Percentiles rank a stretch among this genome's conserved stretches.
Evolutionary conservation across 2,797 vertebrate genomes (phyloP).

Genomic region (Acomys russatus): DNA sequence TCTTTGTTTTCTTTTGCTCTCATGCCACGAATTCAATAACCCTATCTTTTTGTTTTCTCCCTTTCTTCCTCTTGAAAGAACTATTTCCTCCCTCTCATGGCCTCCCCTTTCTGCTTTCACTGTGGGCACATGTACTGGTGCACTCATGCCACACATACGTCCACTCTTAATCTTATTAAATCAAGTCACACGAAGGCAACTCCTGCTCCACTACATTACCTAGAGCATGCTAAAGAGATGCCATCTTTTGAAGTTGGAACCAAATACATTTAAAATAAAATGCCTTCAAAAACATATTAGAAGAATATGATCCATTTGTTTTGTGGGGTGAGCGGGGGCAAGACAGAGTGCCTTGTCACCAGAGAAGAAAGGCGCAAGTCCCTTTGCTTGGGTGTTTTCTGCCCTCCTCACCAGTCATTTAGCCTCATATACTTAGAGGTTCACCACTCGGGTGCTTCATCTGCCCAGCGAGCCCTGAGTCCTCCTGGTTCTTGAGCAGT

Average conservation of each 20-base stretch:
- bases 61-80: no score
- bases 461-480: slow-evolving; percentile 84
- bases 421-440: slow-evolving; percentile 87
- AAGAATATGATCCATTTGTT: slow-evolving; percentile 85
- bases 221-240: not conserved
- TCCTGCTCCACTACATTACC: not conserved
- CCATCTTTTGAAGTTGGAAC: slow-evolving; percentile 80
- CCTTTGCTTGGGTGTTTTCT: slow-evolving; percentile 83
- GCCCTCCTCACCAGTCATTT: slow-evolving; percentile 75
- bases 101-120: not conserved
- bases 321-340: slow-evolving; percentile 50
- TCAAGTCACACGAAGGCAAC: not conserved
- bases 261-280: slow-evolving; percentile 53
- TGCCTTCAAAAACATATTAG: slow-evolving; percentile 85
- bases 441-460: slow-evolving; percentile 86
- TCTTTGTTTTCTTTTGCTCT: not conserved
- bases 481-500: slow-evolving; percentile 84
- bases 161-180: not conserved
- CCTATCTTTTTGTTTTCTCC: not conserved
- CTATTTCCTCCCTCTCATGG: not conserved
- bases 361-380: slow-evolving; percentile 84
- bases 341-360: slow-evolving; percentile 84
- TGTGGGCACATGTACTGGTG: not conserved
- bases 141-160: not conserved
- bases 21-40: accelerated